Evolutionary conservation across 2,888 invertebrate species (phyloP), one percentile per base, ranked within the genome.

Genomic region (Automeris io): DNA sequence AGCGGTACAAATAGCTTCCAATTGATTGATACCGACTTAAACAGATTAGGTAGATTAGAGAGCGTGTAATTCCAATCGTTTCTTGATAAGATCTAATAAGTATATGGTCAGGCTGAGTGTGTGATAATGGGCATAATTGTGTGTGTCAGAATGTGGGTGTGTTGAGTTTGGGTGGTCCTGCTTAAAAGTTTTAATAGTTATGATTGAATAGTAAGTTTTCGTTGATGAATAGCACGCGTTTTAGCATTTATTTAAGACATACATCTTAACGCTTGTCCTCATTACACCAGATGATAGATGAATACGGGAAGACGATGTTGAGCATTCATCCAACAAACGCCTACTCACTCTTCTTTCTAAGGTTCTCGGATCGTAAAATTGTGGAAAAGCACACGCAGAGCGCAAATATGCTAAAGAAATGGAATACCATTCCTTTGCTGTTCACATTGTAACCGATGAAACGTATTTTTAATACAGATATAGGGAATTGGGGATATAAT

Each of bases 1-100:
- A 61, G 46, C 56, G 51, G 53, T 47, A 54, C 49, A 49, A 53
- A 59, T 55, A 53, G 56, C 54, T 54, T 48, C 60, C 47, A 49
- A 55, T 43, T 54, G 64, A 72, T 75, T 63, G 68, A 67, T 63
- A 56, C 49, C 48, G 59, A 66, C 70, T 77, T 77, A 79, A 44
- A 51, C 43, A 57, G 73, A 75, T 77, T 77, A 79, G 44, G 50
- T 42, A 57, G 73, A 75, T 44, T 44, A 37, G 43, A 47, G 45
- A 41, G 57, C 57, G 54, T 56, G 65, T 74, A 67, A 76, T 72
- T 67, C 66, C 55, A 62, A 70, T 66, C 57, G 54, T 39, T 52
- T 38, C 36, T 29, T 51, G 64, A 68, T 61, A 61, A 42, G 40
- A 70, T 63, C 62, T 54, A 9, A 21, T 22, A 21, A 11, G 29